phyloP scores from a whole-genome alignment of 2,888 invertebrate genomes.

The Glaucopsyche alexis region DNA sequence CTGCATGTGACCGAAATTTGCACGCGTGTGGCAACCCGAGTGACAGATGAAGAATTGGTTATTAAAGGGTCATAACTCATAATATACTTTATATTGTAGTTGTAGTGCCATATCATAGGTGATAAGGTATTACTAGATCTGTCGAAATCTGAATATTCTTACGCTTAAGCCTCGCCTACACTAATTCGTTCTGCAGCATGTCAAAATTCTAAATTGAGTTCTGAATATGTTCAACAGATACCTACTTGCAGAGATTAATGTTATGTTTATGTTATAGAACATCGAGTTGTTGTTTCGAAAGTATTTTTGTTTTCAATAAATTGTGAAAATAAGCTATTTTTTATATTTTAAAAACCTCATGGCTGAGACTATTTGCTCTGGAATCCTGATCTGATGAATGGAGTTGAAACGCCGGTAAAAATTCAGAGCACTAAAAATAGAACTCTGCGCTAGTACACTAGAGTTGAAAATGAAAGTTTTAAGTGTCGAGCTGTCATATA shows the following conservation, averaged over 20 bases:
- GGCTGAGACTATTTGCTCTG: too few relatives aligned
- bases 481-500: too few relatives aligned
- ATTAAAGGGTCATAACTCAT: too few relatives aligned
- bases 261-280: conserved; percentile 2
- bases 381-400: too few relatives aligned
- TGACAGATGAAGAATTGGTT: too few relatives aligned
- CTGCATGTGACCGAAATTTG: too few relatives aligned
- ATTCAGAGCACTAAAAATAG: too few relatives aligned
- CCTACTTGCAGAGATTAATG: not conserved
- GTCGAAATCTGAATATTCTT: not conserved
- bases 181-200: too few relatives aligned
- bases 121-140: not conserved
- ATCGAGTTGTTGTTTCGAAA: not conserved
- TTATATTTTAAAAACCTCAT: not conserved
- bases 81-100: not conserved
- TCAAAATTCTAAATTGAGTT: not conserved
- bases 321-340: not conserved
- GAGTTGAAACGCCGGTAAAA: too few relatives aligned
- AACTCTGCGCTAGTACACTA: too few relatives aligned
- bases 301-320: conserved; percentile 27
- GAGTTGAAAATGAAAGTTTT: too few relatives aligned
- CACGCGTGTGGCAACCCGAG: too few relatives aligned
- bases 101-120: not conserved
- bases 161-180: not conserved
- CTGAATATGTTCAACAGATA: not conserved